Evolutionary conservation across 2,113 vertebrate species (phyloP).

Genomic region (Brienomyrus longianalis): DNA sequence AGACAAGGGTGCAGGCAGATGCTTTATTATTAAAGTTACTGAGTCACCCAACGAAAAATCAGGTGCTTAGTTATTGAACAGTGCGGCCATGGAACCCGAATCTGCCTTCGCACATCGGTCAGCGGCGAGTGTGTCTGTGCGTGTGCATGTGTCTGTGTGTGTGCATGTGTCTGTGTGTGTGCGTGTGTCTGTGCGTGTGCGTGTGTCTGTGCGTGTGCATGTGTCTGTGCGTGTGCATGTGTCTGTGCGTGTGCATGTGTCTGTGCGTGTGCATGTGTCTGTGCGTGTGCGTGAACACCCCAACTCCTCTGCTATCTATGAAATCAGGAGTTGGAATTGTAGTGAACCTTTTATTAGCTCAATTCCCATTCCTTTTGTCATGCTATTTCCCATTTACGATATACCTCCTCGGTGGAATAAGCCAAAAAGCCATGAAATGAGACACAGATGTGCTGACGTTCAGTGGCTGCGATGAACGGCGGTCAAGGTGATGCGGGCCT

Average conservation of each 20-base stretch:
- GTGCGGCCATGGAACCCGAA: not conserved
- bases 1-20: slow-evolving; percentile 18
- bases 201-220: too few species aligned
- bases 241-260: too few species aligned
- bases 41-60: not conserved
- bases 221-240: too few species aligned
- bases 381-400: not conserved
- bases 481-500: not conserved
- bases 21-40: not conserved
- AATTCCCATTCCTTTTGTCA: not conserved
- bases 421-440: not conserved
- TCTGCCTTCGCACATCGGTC: not conserved
- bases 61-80: not conserved
- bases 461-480: not conserved
- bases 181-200: not conserved
- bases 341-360: not conserved
- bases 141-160: not conserved
- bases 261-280: not conserved
- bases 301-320: not conserved
- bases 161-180: not conserved
- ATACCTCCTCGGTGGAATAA: not conserved
- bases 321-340: not conserved
- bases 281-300: not conserved
- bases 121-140: not conserved
- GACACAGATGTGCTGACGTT: not conserved